phyloP scores from a whole-genome alignment of 2,888 invertebrate species.

The Bugulina stolonifera region DNA sequence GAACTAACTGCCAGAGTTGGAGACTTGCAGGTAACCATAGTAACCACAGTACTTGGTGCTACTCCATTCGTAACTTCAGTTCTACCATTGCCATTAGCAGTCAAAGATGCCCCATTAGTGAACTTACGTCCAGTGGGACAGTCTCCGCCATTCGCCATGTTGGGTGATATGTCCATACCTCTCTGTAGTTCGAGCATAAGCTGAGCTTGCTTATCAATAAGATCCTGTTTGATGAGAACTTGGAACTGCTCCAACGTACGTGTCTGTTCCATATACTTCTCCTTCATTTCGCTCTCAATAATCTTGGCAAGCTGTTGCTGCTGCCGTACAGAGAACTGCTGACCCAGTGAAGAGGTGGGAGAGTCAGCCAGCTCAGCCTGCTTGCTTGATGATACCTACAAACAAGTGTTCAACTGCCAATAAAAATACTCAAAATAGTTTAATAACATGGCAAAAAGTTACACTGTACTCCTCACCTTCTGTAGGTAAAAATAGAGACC shows the following conservation, averaged over 20 bases:
- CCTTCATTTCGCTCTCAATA: conserved; percentile 21
- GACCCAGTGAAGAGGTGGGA: neutral
- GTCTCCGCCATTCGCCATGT: neutral
- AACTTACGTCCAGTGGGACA: neutral
- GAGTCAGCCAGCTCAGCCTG: neutral
- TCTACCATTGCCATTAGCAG: neutral
- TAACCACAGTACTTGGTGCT: neutral
- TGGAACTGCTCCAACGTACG: conserved; percentile 38
- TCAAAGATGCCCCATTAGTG: neutral
- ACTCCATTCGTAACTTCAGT: neutral
- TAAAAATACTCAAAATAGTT: too few relatives aligned
- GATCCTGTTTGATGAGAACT: conserved; percentile 39
- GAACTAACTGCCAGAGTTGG: neutral
- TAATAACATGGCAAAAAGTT: too few relatives aligned
- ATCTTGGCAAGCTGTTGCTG: neutral
- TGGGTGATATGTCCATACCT: neutral
- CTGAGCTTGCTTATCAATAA: conserved; percentile 37
- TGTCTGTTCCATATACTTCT: conserved; percentile 38
- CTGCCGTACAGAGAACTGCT: neutral
- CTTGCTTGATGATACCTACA: neutral
- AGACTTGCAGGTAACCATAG: neutral
- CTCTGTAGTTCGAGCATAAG: conserved; percentile 35
- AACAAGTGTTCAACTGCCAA: too few relatives aligned
- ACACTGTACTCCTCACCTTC: too few relatives aligned
- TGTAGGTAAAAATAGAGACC: too few relatives aligned